Conservation (phyloP, 2,888 invertebrate species). For the Chloroclystis v-ata region DNA sequence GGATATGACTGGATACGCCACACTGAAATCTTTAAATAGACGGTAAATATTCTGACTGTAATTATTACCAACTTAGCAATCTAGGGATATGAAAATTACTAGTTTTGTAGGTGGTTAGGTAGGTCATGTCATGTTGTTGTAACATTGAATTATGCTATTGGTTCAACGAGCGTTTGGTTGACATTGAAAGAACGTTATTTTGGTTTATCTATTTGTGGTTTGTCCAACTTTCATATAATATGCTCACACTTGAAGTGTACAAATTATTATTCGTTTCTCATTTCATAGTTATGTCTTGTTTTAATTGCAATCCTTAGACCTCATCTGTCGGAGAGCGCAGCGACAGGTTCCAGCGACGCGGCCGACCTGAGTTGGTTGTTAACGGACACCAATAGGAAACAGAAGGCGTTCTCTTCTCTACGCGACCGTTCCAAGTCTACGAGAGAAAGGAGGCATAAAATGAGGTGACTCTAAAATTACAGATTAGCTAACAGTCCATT, state of each 20-base stretch:
- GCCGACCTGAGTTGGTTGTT: conserved; percentile 82
- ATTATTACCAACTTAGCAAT: no score
- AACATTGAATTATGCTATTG: no score
- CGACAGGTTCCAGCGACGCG: conserved; percentile 76
- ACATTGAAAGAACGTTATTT: no score
- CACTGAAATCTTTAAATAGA: conserved; percentile 82
- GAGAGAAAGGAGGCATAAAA: conserved; percentile 58
- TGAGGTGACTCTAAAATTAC: conserved; percentile 43
- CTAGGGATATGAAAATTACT: no score
- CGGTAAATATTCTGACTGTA: conserved; percentile 52
- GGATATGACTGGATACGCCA: conserved; percentile 87
- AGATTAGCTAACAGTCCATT: no score
- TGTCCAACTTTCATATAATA: no score
- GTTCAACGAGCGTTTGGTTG: no score
- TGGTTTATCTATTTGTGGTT: no score
- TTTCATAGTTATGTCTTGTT: not conserved
- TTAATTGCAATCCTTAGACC: conserved; percentile 58
- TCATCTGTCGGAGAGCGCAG: conserved; percentile 81
- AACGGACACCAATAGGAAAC: conserved; percentile 82
- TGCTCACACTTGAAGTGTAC: no score
- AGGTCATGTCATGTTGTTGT: no score
- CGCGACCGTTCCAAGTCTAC: conserved; percentile 61
- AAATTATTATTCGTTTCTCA: no score
- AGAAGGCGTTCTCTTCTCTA: conserved; percentile 82
- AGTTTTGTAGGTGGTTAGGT: no score